phyloP scores from a whole-genome alignment of 2,113 vertebrate species.

The Trichechus manatus region DNA sequence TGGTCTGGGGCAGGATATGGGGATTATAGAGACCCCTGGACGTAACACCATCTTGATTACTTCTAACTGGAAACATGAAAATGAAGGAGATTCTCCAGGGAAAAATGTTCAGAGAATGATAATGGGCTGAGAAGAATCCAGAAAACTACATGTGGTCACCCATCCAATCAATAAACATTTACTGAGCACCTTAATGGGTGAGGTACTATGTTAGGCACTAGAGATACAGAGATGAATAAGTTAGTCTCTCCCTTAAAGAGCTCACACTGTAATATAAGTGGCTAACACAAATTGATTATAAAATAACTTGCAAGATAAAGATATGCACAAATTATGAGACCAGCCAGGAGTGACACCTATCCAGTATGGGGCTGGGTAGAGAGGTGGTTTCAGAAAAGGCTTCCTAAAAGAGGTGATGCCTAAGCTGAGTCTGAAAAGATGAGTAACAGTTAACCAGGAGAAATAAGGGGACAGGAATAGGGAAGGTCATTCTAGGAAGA shows the following conservation, averaged over 20 bases:
- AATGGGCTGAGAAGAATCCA: constrained; percentile 1
- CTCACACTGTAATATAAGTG: neutral
- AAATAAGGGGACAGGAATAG: constrained; percentile 8
- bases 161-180: constrained; percentile 42
- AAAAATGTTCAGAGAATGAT: constrained; percentile 11
- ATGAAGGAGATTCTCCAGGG: neutral
- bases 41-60: constrained; percentile 8
- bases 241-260: neutral
- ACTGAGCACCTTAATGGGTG: constrained; percentile 12
- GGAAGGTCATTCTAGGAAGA: neutral
- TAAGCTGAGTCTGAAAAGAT: constrained; percentile 32
- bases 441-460: neutral
- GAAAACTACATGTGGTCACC: constrained; percentile 8
- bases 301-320: constrained; percentile 37
- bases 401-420: neutral
- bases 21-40: neutral
- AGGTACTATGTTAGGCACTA: neutral
- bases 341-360: neutral
- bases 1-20: constrained; percentile 14
- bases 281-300: constrained; percentile 13
- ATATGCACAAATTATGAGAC: neutral
- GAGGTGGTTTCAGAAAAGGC: neutral
- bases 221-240: constrained; percentile 20
- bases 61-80: constrained; percentile 38
- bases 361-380: neutral